Base-by-base conservation (phyloP, 2,797 vertebrate genomes). In the Tamandua tetradactyla region DNA sequence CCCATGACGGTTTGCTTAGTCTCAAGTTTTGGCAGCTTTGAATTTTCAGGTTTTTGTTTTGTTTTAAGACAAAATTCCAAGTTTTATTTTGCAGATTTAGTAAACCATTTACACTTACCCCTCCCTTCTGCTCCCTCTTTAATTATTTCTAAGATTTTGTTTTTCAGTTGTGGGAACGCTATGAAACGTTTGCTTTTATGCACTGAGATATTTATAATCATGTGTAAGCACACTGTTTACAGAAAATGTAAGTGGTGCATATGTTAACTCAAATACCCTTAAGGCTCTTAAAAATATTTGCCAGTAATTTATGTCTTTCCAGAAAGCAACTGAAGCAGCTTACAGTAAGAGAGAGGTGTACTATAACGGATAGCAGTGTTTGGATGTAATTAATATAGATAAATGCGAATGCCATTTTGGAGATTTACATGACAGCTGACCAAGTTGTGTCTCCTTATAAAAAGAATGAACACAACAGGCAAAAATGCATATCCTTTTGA, bases 121-220 rank as follows among this genome's bases (percentile, higher is more conserved):
- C 87, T 91, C 82, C 96, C 85, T 95, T 88, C 35, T 95, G 59
- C 66, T 80, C 64, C 25, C 95, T 95, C 89, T 96, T 2, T 97
- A 95, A 97, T 97, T 97, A 96, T 94, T 95, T 92, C 95, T 84
- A 95, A 96, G 95, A 92, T 87, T 97, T 95, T 95, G 85, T 95
- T 96, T 97, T 97, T 95, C 92, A 91, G 90, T 94, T 94, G 94
- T 96, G 92, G 79, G 88, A 96, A 61, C 76, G 42, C 78, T 75
- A 2, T 83, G 89, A 94, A 94, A 96, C 71, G 47, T 90, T 90
- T 93, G 75, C 93, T 95, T 93, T 93, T 80, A 55, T 66, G 72
- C 64, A 79, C 87, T 74, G 72, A 93, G 94, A 76, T 96, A 92
- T 94, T 95, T 97, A 78, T 96, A 97, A 94, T 96, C 93, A 96